Evolutionary conservation across 2,113 vertebrate species (phyloP), one percentile per base, ranked within the genome.

Genomic region (Suncus etruscus): DNA sequence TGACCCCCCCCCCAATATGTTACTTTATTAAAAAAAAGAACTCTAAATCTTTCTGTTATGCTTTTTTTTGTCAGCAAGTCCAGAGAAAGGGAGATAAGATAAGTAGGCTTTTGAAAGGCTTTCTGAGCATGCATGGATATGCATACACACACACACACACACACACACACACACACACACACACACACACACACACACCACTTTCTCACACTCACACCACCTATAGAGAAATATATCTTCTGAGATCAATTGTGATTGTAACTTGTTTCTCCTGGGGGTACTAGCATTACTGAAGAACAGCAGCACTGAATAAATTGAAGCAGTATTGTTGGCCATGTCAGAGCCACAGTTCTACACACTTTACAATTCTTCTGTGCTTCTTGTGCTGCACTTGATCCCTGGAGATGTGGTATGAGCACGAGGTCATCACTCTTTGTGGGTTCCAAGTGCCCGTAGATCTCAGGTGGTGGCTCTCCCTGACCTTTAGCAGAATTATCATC

Each of bases 331-430:
- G 29, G 70, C 68, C 6, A 6, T 20, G 54, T 32, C 11, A 5
- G 68, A 29, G 74, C 1, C 1, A 18, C 12, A 9, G 22, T 8
- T 4, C 16, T 47, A 73, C 24, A 11, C 45, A 72, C 0, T 0
- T 0, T 8, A 39, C 54, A 47, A 2, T 80, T 11, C 4, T 72
- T 54, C 15, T 54, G 39, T 39, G 5, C 39, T 39, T 39, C 39
- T 39, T 39, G 39, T 39, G 15, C 51, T 12, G 51, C 51, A 54
- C 15, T 54, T 54, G 15, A 54, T 54, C 51, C 51, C 51, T 54
- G 51, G 51, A 54, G 51, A 54, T 61, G 4, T 22, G 16, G 54
- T 58, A 16, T 14, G 54, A 18, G 18, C 15, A 16, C 10, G 15
- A 14, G 15, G 51, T 58, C 54, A 58, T 14, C 54, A 58, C 54